Conservation (phyloP, 2,797 vertebrate species). For the Dicrostonyx torquatus region DNA sequence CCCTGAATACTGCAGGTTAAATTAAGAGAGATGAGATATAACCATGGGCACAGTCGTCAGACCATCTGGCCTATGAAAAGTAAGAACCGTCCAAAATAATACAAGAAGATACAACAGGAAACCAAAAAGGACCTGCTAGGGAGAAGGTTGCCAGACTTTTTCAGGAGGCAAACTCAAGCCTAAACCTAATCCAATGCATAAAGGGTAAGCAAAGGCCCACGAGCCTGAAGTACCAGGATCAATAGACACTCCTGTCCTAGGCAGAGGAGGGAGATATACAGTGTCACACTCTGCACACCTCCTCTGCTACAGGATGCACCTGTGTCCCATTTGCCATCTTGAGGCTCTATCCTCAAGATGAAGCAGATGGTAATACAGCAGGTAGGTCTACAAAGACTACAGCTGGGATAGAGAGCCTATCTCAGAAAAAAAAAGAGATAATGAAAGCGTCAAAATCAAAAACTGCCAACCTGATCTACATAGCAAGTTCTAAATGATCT, state of each 20-base stretch:
- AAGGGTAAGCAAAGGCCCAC: background rate
- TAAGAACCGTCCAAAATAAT: background rate
- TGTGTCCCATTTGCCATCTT: background rate
- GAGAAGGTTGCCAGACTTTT: background rate
- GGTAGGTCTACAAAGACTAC: background rate
- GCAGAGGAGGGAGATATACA: background rate
- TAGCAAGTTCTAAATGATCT: background rate
- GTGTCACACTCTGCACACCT: rapidly evolving
- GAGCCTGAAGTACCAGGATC: background rate
- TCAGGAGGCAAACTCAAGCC: background rate
- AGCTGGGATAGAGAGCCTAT: background rate
- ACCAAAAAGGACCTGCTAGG: background rate
- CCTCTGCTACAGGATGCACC: background rate
- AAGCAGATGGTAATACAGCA: background rate
- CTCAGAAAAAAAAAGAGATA: background rate
- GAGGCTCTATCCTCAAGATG: background rate
- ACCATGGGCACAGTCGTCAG: background rate
- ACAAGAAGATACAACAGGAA: background rate
- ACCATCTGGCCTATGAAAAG: background rate
- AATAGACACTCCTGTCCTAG: background rate
- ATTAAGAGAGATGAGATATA: background rate
- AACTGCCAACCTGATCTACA: background rate
- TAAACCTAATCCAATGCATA: background rate
- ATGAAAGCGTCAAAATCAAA: background rate
- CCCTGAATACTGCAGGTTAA: background rate